Base-by-base conservation (phyloP, 1,140 invertebrate genomes). In the Trissolcus basalis region DNA sequence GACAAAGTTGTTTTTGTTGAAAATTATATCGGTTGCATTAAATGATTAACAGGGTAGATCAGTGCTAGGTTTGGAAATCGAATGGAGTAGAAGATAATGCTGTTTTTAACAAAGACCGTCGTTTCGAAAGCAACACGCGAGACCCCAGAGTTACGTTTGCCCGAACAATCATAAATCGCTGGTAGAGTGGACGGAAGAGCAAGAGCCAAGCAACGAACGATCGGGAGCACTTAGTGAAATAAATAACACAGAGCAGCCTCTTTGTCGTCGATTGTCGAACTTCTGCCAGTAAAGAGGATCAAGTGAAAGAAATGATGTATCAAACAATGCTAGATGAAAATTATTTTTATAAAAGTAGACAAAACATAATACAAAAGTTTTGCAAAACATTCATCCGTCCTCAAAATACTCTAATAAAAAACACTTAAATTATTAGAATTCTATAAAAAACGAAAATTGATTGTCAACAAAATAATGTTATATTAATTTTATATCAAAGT, bases 191-290 rank as follows among this genome's bases (percentile, higher is more conserved):
- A 79, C 75, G 80, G 79, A 68, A 78, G 74, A 80, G 70, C 80
- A 60, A 77, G 80, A 81, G 80, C 81, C 75, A 82, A 85, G 84
- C 81, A 82, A 82, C 82, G 81, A 85, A 85, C 83, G 85, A 85
- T 85, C 81, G 82, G 81, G 83, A 86, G 84, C 84, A 85, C 85
- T 87, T 85, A 85, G 82, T 73, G 84, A 86, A 85, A 87, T 86
- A 87, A 87, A 87, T 86, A 87, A 86, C 84, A 74, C 61, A 63
- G 78, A 71, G 72, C 81, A 79, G 82, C 82, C 83, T 85, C 84
- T 86, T 86, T 86, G 85, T 86, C 84, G 83, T 83, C 84, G 81
- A 86, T 86, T 85, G 83, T 84, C 85, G 80, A 86, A 86, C 84
- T 86, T 84, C 60, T 77, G 71, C 70, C 65, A 56, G 59, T 72